Evolutionary conservation across 2,888 invertebrate genomes (phyloP).

Genomic region (Entomobrya multifasciata): DNA sequence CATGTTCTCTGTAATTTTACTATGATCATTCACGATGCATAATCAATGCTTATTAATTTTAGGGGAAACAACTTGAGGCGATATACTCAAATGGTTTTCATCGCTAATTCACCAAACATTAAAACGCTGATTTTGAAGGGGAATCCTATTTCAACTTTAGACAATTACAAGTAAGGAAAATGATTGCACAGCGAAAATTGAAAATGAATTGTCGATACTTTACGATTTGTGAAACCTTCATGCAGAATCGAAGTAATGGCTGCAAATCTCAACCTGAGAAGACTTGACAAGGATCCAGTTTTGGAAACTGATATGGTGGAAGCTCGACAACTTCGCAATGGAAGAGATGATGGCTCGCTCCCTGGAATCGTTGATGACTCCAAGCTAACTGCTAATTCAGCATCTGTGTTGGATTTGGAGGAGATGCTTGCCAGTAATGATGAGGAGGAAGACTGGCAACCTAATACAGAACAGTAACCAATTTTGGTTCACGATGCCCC

Average conservation of each 20-base stretch:
- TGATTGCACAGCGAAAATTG: too few relatives aligned
- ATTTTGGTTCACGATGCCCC: too few relatives aligned
- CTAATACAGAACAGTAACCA: neutral
- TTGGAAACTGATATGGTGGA: constrained; percentile 66
- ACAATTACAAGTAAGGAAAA: constrained; percentile 63
- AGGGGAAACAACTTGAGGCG: constrained; percentile 57
- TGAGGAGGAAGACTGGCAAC: neutral
- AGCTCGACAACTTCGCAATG: constrained; percentile 61
- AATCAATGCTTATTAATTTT: too few relatives aligned
- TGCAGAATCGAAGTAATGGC: constrained; percentile 63
- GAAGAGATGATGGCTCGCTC: constrained; percentile 58
- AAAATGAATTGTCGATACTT: too few relatives aligned
- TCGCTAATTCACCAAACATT: constrained; percentile 64
- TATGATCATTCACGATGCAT: too few relatives aligned
- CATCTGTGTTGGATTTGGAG: constrained; percentile 49
- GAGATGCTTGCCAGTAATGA: constrained; percentile 38
- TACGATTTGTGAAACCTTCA: too few relatives aligned
- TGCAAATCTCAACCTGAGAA: constrained; percentile 58
- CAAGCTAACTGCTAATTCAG: constrained; percentile 23
- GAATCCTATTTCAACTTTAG: constrained; percentile 58
- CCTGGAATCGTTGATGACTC: constrained; percentile 59
- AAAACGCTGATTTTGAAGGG: constrained; percentile 60
- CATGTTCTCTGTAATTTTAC: too few relatives aligned
- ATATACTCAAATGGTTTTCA: constrained; percentile 64
- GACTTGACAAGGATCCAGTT: constrained; percentile 68